Conservation (phyloP, 2,888 invertebrate genomes). For the Hybos culiciformis region DNA sequence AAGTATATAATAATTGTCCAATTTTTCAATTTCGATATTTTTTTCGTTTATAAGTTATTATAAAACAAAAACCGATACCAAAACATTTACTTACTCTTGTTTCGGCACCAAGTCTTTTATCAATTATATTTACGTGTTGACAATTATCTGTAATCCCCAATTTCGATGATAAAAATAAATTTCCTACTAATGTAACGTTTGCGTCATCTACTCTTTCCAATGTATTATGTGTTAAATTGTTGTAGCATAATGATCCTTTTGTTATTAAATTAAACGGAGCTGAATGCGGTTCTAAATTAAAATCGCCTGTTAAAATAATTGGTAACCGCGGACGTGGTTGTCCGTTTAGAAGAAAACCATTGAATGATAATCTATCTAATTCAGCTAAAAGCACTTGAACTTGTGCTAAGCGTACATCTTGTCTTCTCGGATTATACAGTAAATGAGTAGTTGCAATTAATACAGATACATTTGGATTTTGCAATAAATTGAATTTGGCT, state of each 20-base stretch:
- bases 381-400: slow-evolving; percentile 70
- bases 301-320: slow-evolving; percentile 82
- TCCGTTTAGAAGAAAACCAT: slow-evolving; percentile 9
- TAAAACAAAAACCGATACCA: too few species aligned
- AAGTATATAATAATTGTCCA: background rate
- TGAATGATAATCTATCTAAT: slow-evolving; percentile 61
- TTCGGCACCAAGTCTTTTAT: slow-evolving; percentile 34
- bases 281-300: slow-evolving; percentile 69
- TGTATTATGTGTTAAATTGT: slow-evolving; percentile 27
- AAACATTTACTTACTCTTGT: slow-evolving; percentile 14
- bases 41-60: background rate
- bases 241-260: slow-evolving; percentile 42
- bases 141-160: slow-evolving; percentile 45
- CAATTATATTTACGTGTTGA: slow-evolving; percentile 41
- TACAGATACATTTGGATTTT: slow-evolving; percentile 40
- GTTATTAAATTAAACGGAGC: slow-evolving; percentile 50
- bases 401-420: slow-evolving; percentile 84
- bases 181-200: slow-evolving; percentile 8
- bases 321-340: slow-evolving; percentile 40
- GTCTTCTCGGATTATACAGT: slow-evolving; percentile 77
- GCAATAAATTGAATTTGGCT: slow-evolving; percentile 51
- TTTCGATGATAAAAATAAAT: slow-evolving; percentile 22
- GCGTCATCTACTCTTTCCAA: slow-evolving; percentile 12
- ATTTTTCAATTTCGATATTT: background rate
- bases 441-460: slow-evolving; percentile 89